A percentile compares a stretch with the other conserved stretches of the same genome.
phyloP scores from a whole-genome alignment of 2,113 vertebrate genomes.

The Nesoenas mayeri region DNA sequence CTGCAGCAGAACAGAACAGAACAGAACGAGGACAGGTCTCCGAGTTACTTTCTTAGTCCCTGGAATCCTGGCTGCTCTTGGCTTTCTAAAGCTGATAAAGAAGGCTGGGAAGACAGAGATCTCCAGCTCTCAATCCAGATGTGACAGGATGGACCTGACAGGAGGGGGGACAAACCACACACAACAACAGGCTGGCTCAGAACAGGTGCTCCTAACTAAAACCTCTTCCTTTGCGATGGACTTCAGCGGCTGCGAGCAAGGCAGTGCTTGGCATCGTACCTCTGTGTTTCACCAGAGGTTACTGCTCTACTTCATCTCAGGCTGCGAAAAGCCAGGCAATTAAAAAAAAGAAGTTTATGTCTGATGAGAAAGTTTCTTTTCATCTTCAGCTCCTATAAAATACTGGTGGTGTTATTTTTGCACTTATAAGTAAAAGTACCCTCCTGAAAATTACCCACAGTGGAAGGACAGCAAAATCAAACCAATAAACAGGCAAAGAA shows the following conservation, averaged over 20 bases:
- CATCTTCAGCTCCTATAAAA: not conserved
- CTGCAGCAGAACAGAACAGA: slow-evolving; percentile 5
- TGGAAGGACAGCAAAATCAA: not conserved
- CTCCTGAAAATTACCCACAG: not conserved
- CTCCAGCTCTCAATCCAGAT: not conserved
- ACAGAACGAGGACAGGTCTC: not conserved
- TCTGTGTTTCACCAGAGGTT: not conserved
- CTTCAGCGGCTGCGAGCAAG: not conserved
- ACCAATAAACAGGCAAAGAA: not conserved
- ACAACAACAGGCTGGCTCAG: not conserved
- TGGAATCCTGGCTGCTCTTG: not conserved
- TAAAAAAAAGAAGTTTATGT: not conserved
- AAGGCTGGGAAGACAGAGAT: not conserved
- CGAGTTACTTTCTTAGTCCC: slow-evolving; percentile 7
- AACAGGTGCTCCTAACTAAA: not conserved
- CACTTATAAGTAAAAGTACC: not conserved
- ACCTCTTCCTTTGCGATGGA: not conserved
- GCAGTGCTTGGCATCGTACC: not conserved
- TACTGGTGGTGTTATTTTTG: not conserved
- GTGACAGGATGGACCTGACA: not conserved
- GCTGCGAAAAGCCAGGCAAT: not conserved
- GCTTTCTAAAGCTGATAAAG: not conserved
- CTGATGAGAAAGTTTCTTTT: not conserved
- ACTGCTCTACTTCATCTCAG: not conserved
- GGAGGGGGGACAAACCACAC: not conserved